Evolutionary conservation across 2,888 invertebrate genomes (phyloP), one percentile per base, ranked within the genome.

Genomic region (Coelopa pilipes): DNA sequence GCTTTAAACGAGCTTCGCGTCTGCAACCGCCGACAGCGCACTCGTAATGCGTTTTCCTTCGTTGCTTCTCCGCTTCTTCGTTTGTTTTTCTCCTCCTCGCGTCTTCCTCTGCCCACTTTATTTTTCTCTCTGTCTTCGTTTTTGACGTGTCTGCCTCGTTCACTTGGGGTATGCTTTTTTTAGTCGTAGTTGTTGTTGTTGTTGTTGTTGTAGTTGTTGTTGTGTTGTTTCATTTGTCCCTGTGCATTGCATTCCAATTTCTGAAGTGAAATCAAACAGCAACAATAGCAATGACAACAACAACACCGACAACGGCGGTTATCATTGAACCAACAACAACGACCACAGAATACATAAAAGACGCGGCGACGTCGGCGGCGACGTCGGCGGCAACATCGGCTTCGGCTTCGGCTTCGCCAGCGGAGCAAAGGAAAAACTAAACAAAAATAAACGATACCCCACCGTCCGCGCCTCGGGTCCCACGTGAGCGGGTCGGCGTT

Each of bases 201-300:
- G 3, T 2, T 15, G 4, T 53, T 53, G 3, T 53, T 53, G 53
- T 53, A 7, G 53, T 53, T 53, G 10, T 53, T 53, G 53, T 49
- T 53, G 53, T 53, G 2, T 53, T 53, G 13, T 53, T 53, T 53
- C 34, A 62, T 62, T 24, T 62, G 15, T 62, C 34, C 15, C 24
- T 21, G 15, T 62, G 60, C 45, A 45, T 53, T 55, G 71, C 24
- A 71, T 71, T 63, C 65, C 71, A 50, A 71, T 71, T 71, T 65
- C 71, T 65, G 65, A 66, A 66, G 65, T 71, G 65, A 65, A 71
- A 71, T 63, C 71, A 71, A 71, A 46, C n/a, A 71, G 34, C 70
- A 62, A 49, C 34, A 34, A 34, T 7, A 7, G 34, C 34, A 34
- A 34, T 34, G 34, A 34, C 34, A 34, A 34, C 34, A 34, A 34